Conservation (phyloP, 2,113 vertebrate species). For the Sylvia atricapilla region DNA sequence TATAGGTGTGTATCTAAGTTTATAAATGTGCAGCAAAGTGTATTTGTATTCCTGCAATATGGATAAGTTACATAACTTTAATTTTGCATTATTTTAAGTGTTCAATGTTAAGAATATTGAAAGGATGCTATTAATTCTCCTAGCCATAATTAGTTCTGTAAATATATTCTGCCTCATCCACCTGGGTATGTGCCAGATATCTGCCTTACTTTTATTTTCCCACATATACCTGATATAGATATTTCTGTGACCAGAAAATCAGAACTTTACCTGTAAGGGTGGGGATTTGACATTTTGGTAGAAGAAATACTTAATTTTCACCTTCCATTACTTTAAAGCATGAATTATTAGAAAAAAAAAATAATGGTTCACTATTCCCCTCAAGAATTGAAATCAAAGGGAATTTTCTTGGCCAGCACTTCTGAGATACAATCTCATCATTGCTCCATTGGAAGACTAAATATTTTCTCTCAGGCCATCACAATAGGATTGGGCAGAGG, state of each 20-base stretch:
- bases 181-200: background rate
- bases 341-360: background rate
- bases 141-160: background rate
- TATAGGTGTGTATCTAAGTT: background rate
- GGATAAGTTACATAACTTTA: background rate
- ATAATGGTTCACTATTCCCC: background rate
- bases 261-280: background rate
- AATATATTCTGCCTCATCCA: background rate
- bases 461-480: background rate
- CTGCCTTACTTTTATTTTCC: background rate
- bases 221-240: background rate
- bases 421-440: background rate
- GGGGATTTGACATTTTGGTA: background rate
- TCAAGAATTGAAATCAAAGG: slow-evolving; percentile 4
- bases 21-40: background rate
- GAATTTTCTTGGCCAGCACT: background rate
- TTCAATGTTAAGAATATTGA: background rate
- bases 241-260: background rate
- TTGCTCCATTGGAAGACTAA: background rate
- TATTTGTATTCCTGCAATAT: background rate
- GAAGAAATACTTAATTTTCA: background rate
- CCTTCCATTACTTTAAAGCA: background rate
- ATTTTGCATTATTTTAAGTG: background rate
- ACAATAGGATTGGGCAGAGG: background rate
- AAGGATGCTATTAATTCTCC: background rate